Conservation (phyloP, 1,140 invertebrate species). For the Drosophila sproati region DNA sequence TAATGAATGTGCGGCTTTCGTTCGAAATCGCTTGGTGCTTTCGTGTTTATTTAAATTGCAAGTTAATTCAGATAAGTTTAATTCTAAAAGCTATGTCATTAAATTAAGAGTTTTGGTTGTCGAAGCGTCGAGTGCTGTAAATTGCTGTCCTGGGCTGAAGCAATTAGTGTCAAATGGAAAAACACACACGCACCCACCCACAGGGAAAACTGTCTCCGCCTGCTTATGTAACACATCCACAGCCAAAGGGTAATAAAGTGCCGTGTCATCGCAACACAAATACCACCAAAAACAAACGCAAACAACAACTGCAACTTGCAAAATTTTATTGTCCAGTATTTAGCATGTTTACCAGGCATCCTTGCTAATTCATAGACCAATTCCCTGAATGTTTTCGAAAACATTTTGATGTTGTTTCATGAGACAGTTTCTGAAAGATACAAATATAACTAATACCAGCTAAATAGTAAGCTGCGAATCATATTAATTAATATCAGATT, state of each 20-base stretch:
- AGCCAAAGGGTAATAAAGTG: slow-evolving; percentile 29
- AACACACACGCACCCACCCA: neutral
- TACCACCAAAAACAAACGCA: neutral
- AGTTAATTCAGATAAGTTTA: slow-evolving; percentile 5
- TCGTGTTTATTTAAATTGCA: slow-evolving; percentile 4
- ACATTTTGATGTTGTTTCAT: neutral
- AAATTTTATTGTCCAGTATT: slow-evolving; percentile 17
- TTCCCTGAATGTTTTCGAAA: neutral
- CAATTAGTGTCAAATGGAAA: slow-evolving; percentile 37
- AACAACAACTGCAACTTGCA: slow-evolving; percentile 22
- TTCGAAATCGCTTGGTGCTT: neutral
- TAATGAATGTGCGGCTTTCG: too few species aligned
- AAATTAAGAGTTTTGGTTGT: slow-evolving; percentile 24
- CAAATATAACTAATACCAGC: slow-evolving; percentile 28
- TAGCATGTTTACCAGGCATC: slow-evolving; percentile 3
- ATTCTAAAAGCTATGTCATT: slow-evolving; percentile 17
- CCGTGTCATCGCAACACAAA: slow-evolving; percentile 8
- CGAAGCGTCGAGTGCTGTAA: neutral
- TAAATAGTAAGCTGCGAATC: neutral
- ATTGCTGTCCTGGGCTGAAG: neutral
- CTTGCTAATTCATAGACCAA: neutral
- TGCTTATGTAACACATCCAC: neutral
- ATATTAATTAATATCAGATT: slow-evolving; percentile 21
- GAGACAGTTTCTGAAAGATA: neutral
- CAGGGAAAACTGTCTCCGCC: neutral